Conservation (phyloP, 2,888 invertebrate genomes). For the Lasioglossum villosulum region DNA sequence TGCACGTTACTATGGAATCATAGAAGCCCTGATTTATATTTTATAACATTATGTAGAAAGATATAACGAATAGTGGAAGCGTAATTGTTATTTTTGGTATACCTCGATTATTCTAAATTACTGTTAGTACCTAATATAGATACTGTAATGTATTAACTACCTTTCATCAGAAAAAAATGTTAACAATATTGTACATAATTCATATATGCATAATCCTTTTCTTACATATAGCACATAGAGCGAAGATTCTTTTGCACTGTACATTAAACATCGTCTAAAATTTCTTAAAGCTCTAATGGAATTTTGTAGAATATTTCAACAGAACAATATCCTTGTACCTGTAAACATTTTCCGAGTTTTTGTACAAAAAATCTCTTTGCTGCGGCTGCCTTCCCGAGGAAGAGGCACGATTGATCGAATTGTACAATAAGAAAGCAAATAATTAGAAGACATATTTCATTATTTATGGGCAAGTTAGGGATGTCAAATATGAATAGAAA, state of each 20-base stretch:
- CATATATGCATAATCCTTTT: constrained; percentile 21
- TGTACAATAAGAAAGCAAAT: constrained; percentile 23
- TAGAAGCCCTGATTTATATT: constrained; percentile 32
- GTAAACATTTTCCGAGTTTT: constrained; percentile 36
- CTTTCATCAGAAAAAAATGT: constrained; percentile 38
- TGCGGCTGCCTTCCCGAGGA: constrained; percentile 25
- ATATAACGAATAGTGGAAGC: constrained; percentile 59
- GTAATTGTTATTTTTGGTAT: constrained; percentile 57
- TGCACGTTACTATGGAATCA: constrained; percentile 42
- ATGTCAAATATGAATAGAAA: constrained; percentile 52
- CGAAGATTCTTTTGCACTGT: constrained; percentile 45
- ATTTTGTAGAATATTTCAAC: constrained; percentile 43
- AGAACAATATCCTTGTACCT: constrained; percentile 26
- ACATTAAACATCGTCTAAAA: constrained; percentile 50
- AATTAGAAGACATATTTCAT: constrained; percentile 48
- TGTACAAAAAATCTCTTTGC: constrained; percentile 31
- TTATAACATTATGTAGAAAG: constrained; percentile 56
- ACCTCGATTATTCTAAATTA: constrained; percentile 34
- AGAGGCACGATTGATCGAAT: constrained; percentile 25
- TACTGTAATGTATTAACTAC: constrained; percentile 48
- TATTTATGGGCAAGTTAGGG: constrained; percentile 30
- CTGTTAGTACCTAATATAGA: constrained; percentile 36
- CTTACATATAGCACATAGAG: constrained; percentile 29
- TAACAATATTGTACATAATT: constrained; percentile 55
- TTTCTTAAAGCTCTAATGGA: constrained; percentile 40